Evolutionary conservation across 2,888 invertebrate species (phyloP).

Genomic region (Tetragonula carbonaria): DNA sequence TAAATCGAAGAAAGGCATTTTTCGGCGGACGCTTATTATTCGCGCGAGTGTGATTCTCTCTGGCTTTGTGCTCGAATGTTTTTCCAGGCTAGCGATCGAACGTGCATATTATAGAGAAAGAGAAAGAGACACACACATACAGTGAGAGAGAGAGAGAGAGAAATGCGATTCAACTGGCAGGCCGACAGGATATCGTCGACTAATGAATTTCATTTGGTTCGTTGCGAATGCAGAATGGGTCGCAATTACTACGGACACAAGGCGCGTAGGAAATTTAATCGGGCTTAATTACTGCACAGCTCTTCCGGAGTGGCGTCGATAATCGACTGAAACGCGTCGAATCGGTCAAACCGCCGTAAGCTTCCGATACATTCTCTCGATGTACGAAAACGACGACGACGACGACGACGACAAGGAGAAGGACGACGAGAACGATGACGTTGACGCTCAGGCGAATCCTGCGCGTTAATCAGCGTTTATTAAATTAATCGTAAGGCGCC

Average conservation of each 20-base stretch:
- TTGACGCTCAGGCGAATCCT: conserved; percentile 17
- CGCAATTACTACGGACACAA: conserved; percentile 69
- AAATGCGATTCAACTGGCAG: conserved; percentile 28
- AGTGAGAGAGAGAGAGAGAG: not conserved
- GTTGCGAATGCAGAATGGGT: conserved; percentile 66
- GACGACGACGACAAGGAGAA: conserved; percentile 6
- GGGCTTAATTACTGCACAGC: conserved; percentile 69
- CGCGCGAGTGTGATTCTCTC: not conserved
- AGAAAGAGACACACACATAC: not conserved
- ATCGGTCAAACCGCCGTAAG: conserved; percentile 64
- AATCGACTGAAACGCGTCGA: conserved; percentile 67
- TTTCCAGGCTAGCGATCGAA: conserved; percentile 18
- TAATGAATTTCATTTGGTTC: conserved; percentile 72
- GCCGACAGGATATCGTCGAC: conserved; percentile 49
- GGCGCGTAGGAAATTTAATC: conserved; percentile 72
- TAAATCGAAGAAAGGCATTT: not conserved
- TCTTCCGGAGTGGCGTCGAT: conserved; percentile 67
- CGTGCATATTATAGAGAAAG: conserved; percentile 17
- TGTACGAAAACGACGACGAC: conserved; percentile 1
- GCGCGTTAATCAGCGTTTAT: conserved; percentile 59
- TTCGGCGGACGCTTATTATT: not conserved
- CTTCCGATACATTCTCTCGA: conserved; percentile 41
- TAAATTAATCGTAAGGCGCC: conserved; percentile 68
- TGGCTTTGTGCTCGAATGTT: conserved; percentile 3
- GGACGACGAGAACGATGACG: not conserved